Evolutionary conservation across 2,797 vertebrate genomes (phyloP).

Genomic region (Diplodus sargus): DNA sequence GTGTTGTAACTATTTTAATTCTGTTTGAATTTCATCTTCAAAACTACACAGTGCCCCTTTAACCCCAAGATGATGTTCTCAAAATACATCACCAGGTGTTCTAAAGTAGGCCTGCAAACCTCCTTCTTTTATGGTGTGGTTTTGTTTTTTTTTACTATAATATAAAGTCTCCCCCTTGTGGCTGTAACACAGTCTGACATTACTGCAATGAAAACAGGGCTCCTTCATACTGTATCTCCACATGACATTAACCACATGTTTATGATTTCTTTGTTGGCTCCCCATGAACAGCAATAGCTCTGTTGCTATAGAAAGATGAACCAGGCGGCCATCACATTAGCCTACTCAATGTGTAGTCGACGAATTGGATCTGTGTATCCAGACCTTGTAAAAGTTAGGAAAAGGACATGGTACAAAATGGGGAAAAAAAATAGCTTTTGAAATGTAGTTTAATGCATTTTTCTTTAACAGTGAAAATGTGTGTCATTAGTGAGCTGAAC

Average conservation of each 20-base stretch:
- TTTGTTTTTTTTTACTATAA: neutral
- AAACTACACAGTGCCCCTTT: neutral
- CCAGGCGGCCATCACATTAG: too few species aligned
- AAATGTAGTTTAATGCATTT: neutral
- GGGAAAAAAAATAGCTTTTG: neutral
- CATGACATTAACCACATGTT: neutral
- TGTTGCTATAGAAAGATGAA: too few species aligned
- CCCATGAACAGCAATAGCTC: neutral
- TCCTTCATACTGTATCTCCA: neutral
- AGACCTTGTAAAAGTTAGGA: too few species aligned
- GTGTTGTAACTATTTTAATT: too few species aligned
- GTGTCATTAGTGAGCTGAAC: neutral
- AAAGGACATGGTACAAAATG: neutral
- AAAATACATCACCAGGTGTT: neutral
- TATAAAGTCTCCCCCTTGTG: slow-evolving; percentile 52
- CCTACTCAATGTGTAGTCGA: too few species aligned
- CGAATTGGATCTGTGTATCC: too few species aligned
- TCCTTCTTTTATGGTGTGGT: neutral
- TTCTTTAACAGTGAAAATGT: neutral
- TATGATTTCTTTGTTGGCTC: neutral
- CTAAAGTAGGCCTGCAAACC: too few species aligned
- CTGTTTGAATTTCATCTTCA: too few species aligned
- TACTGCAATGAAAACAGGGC: neutral
- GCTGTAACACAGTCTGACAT: slow-evolving; percentile 10
- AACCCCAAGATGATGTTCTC: neutral